phyloP scores from a whole-genome alignment of 2,113 vertebrate genomes.

The Zosterops lateralis region DNA sequence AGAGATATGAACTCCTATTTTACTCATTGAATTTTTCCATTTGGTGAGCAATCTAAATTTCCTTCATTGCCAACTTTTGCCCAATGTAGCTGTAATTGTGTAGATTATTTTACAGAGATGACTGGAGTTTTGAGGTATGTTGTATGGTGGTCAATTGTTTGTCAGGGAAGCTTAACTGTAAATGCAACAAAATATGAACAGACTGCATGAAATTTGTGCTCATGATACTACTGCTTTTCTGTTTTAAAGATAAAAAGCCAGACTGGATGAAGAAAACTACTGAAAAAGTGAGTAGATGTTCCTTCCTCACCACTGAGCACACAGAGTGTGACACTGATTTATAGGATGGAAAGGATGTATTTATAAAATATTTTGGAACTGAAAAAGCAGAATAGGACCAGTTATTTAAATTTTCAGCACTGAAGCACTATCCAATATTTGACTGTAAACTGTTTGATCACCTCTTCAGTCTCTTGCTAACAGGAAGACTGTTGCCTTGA shows the following conservation, averaged over 20 bases:
- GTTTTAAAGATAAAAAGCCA: not conserved
- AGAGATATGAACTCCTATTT: not conserved
- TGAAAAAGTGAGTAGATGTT: slow-evolving; percentile 9
- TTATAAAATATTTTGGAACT: not conserved
- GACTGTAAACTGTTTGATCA: not conserved
- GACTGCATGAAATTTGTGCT: not conserved
- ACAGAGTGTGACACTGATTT: not conserved
- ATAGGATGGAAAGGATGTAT: not conserved
- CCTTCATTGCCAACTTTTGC: not conserved
- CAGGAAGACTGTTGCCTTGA: not conserved
- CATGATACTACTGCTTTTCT: not conserved
- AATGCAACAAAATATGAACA: not conserved
- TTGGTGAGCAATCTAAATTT: not conserved
- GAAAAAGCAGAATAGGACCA: not conserved
- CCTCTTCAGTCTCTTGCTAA: not conserved
- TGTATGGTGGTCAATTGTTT: not conserved
- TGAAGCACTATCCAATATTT: not conserved
- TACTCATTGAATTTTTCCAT: not conserved
- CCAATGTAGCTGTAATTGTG: not conserved
- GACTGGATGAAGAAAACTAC: not conserved
- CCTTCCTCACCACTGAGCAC: not conserved
- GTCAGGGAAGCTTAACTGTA: not conserved
- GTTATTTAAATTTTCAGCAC: not conserved
- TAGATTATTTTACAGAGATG: not conserved
- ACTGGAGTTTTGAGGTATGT: not conserved